Percentiles rank a stretch among this genome's conserved stretches.
phyloP scores from a whole-genome alignment of 2,888 invertebrate genomes.

The Electrophaes corylata region DNA sequence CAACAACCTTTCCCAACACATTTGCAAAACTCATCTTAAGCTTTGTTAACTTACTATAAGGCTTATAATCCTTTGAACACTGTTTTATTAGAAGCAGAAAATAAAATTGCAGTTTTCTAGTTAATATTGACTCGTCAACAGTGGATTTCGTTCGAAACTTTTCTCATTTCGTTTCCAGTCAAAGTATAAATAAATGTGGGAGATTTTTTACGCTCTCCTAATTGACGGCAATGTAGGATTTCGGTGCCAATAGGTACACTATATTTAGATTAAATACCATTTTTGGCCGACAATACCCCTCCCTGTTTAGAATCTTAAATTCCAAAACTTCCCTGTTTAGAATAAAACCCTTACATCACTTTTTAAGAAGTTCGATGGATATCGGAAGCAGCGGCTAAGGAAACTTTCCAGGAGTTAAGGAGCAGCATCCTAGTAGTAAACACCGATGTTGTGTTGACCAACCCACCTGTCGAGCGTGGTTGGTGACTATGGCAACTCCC shows the following conservation, averaged over 20 bases:
- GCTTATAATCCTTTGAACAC: conserved; percentile 10
- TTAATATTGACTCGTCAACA: conserved; percentile 82
- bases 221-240: conserved; percentile 2
- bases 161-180: conserved; percentile 79
- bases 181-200: conserved; percentile 48
- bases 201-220: conserved; percentile 17
- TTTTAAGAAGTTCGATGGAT: too few species aligned
- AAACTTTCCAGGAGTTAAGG: too few species aligned
- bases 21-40: conserved; percentile 5
- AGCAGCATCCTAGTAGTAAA: too few species aligned
- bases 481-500: too few species aligned
- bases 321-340: too few species aligned
- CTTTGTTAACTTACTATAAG: conserved; percentile 12
- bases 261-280: too few species aligned
- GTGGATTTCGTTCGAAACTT: conserved; percentile 76
- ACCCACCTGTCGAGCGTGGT: too few species aligned
- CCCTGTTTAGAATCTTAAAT: too few species aligned
- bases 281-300: too few species aligned
- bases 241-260: neutral
- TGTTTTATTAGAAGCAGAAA: conserved; percentile 13
- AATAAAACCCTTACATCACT: too few species aligned
- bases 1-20: conserved; percentile 32
- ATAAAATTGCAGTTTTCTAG: conserved; percentile 64
- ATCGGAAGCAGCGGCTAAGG: too few species aligned
- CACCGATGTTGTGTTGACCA: too few species aligned